Conservation (phyloP, 2,888 invertebrate genomes). For the Zeuzera pyrina region DNA sequence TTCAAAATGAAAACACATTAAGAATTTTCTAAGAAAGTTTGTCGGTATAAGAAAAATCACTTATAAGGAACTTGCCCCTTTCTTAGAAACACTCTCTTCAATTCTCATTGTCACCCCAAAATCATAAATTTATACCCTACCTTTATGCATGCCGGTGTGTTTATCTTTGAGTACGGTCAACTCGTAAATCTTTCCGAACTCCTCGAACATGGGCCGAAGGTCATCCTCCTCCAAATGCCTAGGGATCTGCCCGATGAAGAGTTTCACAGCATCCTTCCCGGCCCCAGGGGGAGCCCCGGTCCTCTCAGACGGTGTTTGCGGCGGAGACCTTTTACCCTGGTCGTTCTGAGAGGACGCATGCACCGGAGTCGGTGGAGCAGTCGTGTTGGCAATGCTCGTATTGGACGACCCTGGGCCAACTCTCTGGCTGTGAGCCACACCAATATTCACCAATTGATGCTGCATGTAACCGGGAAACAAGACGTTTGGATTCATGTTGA, state of each 20-base stretch:
- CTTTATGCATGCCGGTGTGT: conserved; percentile 96
- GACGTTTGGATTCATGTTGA: conserved; percentile 45
- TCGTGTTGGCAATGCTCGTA: conserved; percentile 31
- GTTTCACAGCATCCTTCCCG: conserved; percentile 79
- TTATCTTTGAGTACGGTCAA: conserved; percentile 95
- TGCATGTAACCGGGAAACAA: conserved; percentile 53
- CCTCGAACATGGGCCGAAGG: conserved; percentile 91
- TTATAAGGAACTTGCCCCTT: too few relatives aligned
- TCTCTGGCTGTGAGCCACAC: conserved; percentile 15
- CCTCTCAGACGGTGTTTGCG: conserved; percentile 53
- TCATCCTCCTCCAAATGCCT: conserved; percentile 90
- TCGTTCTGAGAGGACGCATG: conserved; percentile 30
- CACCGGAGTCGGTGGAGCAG: conserved; percentile 62
- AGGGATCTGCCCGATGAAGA: conserved; percentile 95
- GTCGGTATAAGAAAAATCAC: too few relatives aligned
- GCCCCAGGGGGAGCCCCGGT: conserved; percentile 61
- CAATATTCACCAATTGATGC: conserved; percentile 17
- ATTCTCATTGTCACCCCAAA: too few relatives aligned
- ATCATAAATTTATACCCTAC: conserved; percentile 42
- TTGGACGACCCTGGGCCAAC: conserved; percentile 30
- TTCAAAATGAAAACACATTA: too few relatives aligned
- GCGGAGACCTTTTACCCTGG: conserved; percentile 36
- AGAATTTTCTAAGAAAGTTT: too few relatives aligned
- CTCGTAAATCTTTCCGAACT: conserved; percentile 95
- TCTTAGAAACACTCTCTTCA: too few relatives aligned